These are phyloP conservation scores for Spodoptera picta DNA, from an alignment of 2,888 invertebrate genomes.

Conservation along the genomic window DNA sequence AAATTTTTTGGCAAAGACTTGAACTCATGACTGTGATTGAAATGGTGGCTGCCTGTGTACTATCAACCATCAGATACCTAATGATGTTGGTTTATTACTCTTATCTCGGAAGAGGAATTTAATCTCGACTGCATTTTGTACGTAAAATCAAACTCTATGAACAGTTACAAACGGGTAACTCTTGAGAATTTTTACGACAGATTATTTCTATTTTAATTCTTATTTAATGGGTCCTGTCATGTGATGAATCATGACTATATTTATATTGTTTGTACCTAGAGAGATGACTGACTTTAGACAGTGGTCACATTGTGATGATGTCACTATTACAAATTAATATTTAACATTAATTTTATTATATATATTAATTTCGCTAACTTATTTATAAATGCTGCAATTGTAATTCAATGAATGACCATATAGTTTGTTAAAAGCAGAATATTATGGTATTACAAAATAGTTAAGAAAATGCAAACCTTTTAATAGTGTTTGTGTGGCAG, in stretches of 20 bases:
- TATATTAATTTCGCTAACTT: constrained; percentile 45
- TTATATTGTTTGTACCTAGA: constrained; percentile 28
- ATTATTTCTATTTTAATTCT: constrained; percentile 51
- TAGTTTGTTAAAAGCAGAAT: not conserved
- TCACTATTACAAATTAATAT: constrained; percentile 51
- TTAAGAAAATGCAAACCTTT: not conserved
- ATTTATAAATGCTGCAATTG: constrained; percentile 33
- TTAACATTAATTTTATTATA: constrained; percentile 14
- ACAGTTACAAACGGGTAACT: constrained; percentile 26
- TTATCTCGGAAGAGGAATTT: constrained; percentile 52
- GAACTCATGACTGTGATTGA: constrained; percentile 28
- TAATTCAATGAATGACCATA: constrained; percentile 21
- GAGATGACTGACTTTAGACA: constrained; percentile 18
- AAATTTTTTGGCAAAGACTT: constrained; percentile 44
- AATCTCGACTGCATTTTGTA: constrained; percentile 43
- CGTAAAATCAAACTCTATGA: constrained; percentile 44
- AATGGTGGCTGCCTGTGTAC: constrained; percentile 30
- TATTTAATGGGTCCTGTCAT: constrained; percentile 50
- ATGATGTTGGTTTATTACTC: constrained; percentile 51
- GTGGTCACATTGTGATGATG: constrained; percentile 46
- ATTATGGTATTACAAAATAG: no score
- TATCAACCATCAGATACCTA: constrained; percentile 37
- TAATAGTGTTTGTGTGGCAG: not conserved
- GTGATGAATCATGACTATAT: constrained; percentile 54
- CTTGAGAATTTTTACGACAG: constrained; percentile 33